Conservation (phyloP, 2,113 vertebrate species). For the Oxyruncus cristatus region DNA sequence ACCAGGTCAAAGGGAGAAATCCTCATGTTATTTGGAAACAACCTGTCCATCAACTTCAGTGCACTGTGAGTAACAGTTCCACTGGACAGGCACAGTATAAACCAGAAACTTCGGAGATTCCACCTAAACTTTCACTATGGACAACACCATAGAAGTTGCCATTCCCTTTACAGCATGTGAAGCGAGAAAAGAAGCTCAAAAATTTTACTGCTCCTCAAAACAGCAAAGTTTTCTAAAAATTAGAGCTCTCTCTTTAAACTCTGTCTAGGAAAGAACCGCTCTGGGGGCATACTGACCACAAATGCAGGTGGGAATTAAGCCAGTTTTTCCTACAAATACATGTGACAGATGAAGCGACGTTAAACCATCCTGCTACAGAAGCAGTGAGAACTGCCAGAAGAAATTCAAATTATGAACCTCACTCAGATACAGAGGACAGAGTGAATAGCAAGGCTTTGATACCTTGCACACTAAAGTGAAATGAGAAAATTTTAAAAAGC, state of each 20-base stretch:
- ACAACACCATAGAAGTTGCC: rapidly evolving
- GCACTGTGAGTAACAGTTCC: not conserved
- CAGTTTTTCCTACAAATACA: not conserved
- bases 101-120: not conserved
- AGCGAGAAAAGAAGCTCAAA: not conserved
- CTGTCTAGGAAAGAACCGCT: not conserved
- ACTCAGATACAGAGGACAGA: rapidly evolving
- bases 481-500: not conserved
- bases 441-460: rapidly evolving
- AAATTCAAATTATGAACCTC: not conserved
- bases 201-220: not conserved
- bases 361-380: not conserved
- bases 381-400: not conserved
- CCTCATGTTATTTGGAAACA: not conserved
- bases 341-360: not conserved
- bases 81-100: not conserved
- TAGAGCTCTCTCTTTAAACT: not conserved
- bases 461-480: not conserved
- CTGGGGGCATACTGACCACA: not conserved
- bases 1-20: not conserved
- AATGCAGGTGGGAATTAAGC: not conserved
- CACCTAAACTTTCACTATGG: not conserved
- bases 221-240: not conserved
- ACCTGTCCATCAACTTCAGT: too few species aligned
- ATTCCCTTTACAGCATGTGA: not conserved